These are phyloP conservation scores for Astur gentilis DNA, from an alignment of 2,113 vertebrate genomes.

Conservation along the genomic window DNA sequence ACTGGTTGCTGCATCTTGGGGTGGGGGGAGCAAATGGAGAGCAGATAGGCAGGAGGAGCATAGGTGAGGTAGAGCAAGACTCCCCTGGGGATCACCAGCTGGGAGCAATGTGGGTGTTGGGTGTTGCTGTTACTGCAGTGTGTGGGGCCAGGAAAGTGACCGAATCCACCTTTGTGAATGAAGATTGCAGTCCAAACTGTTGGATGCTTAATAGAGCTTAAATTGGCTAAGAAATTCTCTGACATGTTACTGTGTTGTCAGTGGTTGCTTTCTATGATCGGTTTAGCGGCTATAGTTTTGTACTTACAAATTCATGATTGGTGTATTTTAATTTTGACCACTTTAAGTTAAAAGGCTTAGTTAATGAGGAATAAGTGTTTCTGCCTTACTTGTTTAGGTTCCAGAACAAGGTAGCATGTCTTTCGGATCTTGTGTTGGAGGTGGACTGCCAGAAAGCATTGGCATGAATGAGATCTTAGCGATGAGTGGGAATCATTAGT, in stretches of 20 bases:
- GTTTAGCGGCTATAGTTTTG: background rate
- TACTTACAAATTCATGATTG: background rate
- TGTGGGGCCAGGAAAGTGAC: background rate
- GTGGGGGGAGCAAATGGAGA: background rate
- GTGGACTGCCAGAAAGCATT: background rate
- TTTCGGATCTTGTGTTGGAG: background rate
- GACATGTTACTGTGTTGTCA: fast-evolving
- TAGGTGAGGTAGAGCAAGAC: fast-evolving
- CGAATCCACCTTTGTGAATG: background rate
- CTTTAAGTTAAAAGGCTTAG: background rate
- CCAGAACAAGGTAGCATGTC: background rate
- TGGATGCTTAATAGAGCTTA: background rate
- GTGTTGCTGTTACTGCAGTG: fast-evolving
- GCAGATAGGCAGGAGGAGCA: background rate
- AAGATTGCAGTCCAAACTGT: background rate
- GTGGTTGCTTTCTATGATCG: background rate
- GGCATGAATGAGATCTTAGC: background rate
- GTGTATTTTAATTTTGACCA: background rate
- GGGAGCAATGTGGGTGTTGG: background rate
- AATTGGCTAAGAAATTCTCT: background rate
- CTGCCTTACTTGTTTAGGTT: background rate
- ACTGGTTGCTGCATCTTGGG: background rate
- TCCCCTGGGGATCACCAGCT: too few relatives aligned
- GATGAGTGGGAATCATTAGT: background rate
- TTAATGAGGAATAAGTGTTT: background rate